These are phyloP conservation scores for Sus cebifrons DNA, from an alignment of 2,797 vertebrate species.

Conservation along the genomic window DNA sequence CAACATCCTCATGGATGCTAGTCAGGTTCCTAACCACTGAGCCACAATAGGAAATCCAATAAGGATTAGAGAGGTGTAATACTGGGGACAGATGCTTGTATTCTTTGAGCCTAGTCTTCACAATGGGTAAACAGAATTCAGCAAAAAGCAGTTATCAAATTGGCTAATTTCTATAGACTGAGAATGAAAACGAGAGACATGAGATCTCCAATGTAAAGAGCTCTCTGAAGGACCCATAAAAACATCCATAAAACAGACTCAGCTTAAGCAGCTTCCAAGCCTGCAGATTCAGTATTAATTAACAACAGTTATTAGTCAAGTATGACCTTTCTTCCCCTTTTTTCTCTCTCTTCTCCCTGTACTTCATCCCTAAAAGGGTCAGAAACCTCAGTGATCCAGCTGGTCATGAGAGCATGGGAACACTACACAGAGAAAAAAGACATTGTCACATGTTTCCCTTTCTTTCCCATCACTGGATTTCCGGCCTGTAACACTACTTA, in stretches of 20 bases:
- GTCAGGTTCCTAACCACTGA: too few species aligned
- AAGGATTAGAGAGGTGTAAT: not conserved
- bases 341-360: not conserved
- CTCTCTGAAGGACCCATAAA: not conserved
- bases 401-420: not conserved
- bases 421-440: not conserved
- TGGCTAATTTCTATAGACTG: not conserved
- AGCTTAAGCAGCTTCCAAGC: not conserved
- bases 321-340: not conserved
- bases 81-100: not conserved
- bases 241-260: not conserved
- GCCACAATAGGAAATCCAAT: not conserved
- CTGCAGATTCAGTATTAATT: not conserved
- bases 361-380: not conserved
- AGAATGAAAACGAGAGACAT: slow-evolving; percentile 9
- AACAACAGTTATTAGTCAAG: not conserved
- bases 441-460: not conserved
- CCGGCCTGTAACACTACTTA: not conserved
- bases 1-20: too few species aligned
- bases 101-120: not conserved
- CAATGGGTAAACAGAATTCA: not conserved
- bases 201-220: not conserved
- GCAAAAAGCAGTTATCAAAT: not conserved
- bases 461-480: not conserved
- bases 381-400: not conserved